Evolutionary conservation across 2,888 invertebrate species (phyloP).

Genomic region (Synanthedon vespiformis): DNA sequence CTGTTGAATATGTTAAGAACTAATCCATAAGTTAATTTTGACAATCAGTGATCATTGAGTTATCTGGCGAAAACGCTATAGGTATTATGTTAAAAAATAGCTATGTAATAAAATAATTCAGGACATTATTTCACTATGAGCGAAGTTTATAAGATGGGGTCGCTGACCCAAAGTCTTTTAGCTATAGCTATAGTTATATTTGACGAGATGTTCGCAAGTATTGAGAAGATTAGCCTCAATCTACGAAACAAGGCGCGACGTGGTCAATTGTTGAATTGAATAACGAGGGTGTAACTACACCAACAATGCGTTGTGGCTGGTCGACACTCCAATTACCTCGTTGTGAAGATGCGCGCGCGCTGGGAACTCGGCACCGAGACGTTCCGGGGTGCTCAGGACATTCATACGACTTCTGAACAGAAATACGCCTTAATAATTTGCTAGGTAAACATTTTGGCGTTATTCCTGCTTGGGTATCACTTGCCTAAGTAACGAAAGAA

Average conservation of each 20-base stretch:
- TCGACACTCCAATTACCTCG: conserved; percentile 53
- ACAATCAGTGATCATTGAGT: too few species aligned
- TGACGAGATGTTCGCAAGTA: background rate
- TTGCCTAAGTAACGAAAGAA: background rate
- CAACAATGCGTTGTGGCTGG: conserved; percentile 44
- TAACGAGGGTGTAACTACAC: conserved; percentile 63
- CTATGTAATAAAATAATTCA: too few species aligned
- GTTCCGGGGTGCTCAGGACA: background rate
- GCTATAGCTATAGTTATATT: background rate
- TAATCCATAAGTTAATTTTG: too few species aligned
- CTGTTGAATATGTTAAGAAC: too few species aligned
- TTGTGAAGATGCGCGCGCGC: conserved; percentile 43
- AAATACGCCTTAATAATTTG: background rate
- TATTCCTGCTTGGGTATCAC: background rate
- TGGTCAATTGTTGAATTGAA: conserved; percentile 57
- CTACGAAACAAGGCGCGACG: conserved; percentile 46
- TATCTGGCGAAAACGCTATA: too few species aligned
- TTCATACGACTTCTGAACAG: too few species aligned
- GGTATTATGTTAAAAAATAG: too few species aligned
- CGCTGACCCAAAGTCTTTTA: background rate
- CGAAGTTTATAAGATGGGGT: background rate
- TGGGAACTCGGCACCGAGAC: conserved; percentile 36
- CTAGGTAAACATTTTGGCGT: background rate
- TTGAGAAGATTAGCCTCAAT: conserved; percentile 33
- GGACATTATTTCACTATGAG: too few species aligned